phyloP scores from a whole-genome alignment of 2,797 vertebrate genomes.

The Chelon labrosus region DNA sequence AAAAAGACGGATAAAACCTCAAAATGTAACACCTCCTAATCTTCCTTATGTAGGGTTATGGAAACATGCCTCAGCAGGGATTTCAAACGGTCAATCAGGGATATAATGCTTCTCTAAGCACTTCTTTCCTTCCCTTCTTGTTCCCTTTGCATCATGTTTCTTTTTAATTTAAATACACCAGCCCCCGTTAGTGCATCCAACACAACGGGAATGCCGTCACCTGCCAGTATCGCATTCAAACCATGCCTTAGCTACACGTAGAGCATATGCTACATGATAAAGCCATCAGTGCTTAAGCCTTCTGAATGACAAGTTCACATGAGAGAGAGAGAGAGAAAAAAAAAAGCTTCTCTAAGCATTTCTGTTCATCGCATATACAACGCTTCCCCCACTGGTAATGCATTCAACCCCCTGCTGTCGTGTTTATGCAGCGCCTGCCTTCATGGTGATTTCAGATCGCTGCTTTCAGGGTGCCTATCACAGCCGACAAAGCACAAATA shows the following conservation, averaged over 20 bases:
- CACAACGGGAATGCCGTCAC: constrained; percentile 1
- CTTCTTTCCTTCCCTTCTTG: not conserved
- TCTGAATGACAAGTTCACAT: constrained; percentile 9
- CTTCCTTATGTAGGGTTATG: too few species aligned
- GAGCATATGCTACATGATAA: constrained; percentile 20
- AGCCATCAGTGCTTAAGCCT: constrained; percentile 13
- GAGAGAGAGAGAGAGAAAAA: too few species aligned
- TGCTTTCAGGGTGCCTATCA: constrained; percentile 42
- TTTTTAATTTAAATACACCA: not conserved
- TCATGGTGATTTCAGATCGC: constrained; percentile 49
- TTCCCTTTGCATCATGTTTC: not conserved
- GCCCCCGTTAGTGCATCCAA: not conserved
- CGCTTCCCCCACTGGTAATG: constrained; percentile 34
- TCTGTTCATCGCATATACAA: constrained; percentile 30
- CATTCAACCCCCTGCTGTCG: constrained; percentile 42
- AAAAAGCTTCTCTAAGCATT: constrained; percentile 20
- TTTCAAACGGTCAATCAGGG: too few species aligned
- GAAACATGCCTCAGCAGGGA: too few species aligned
- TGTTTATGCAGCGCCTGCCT: constrained; percentile 49
- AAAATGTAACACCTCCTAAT: too few species aligned
- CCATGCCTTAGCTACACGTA: constrained; percentile 12
- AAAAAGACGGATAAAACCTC: too few species aligned
- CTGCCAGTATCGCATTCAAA: not conserved
- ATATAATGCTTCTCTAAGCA: not conserved
- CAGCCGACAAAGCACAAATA: constrained; percentile 68